Percentiles rank a stretch among this genome's conserved stretches.
Conservation (phyloP, 2,888 invertebrate species). For the Timema cristinae region DNA sequence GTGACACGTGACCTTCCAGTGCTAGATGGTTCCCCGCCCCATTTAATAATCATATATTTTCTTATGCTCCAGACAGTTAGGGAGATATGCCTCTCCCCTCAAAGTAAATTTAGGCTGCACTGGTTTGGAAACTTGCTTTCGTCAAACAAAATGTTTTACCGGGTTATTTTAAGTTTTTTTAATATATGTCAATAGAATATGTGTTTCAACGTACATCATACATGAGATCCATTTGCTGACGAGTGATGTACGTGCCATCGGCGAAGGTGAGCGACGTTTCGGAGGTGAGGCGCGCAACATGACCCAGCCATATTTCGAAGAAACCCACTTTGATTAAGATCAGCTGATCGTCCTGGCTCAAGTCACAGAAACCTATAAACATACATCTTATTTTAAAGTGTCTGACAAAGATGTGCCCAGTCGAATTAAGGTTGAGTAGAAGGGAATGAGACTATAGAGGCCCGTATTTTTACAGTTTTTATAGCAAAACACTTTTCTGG, state of each 20-base stretch:
- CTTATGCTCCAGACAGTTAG: too few relatives aligned
- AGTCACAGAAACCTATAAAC: constrained; percentile 67
- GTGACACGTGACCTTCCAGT: too few relatives aligned
- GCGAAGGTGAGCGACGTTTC: constrained; percentile 78
- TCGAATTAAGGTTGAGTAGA: too few relatives aligned
- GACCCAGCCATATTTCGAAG: constrained; percentile 92
- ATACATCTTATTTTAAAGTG: constrained; percentile 1
- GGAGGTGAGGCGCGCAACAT: constrained; percentile 75
- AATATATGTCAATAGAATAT: too few relatives aligned
- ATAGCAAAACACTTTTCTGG: too few relatives aligned
- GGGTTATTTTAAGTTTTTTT: background rate
- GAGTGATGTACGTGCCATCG: constrained; percentile 80
- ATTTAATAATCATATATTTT: too few relatives aligned
- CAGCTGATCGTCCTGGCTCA: constrained; percentile 94
- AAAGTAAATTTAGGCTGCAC: too few relatives aligned
- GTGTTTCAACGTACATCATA: constrained; percentile 70
- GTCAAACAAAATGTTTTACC: background rate
- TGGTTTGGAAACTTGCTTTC: background rate
- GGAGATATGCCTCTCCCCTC: too few relatives aligned
- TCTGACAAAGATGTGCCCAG: too few relatives aligned
- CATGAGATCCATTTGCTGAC: constrained; percentile 78
- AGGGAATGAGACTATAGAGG: too few relatives aligned
- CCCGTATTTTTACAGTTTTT: too few relatives aligned
- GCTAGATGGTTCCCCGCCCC: too few relatives aligned
- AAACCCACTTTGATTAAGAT: constrained; percentile 95